Evolutionary conservation across 2,888 invertebrate genomes (phyloP), one percentile per base, ranked within the genome.

Genomic region (Eristalis pertinax): DNA sequence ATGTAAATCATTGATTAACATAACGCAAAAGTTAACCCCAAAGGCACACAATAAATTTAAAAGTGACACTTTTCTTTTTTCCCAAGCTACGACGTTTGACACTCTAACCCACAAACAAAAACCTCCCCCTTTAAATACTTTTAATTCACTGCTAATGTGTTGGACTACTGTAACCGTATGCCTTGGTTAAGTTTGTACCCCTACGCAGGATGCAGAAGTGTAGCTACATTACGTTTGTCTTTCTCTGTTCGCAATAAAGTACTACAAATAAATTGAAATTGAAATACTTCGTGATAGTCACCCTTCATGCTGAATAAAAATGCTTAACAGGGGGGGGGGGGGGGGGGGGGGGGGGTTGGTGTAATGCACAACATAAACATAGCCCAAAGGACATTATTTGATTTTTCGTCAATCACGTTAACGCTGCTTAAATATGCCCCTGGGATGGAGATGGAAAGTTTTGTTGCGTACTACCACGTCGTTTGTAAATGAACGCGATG

Each of bases 331-430:
- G 24, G 35, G 68, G 68, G 75, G 82, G 82, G 75, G 82, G 82
- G 62, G 24, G 35, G 68, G 68, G 75, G 82, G 82, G 62, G 24
- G 35, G 68, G 68, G 75, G 82, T 76, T 81, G 81, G 43, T 74
- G 62, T 50, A 68, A 60, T 60, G 60, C 60, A 60, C 58, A 81
- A 58, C 56, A 64, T 75, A 69, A 63, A 68, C 68, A 43, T 60
- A 60, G 19, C 50, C 70, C 13, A 67, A 13, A 62, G 70, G 67
- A 69, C 76, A 50, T 82, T 82, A 82, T 82, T 82, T 70, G 76
- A 82, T 82, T 82, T 80, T 43, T 72, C 65, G 82, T 76, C 76
- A 76, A 76, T 82, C 70, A 70, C 70, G 70, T 70, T 76, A 75
- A 56, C 74, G 35, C 70, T 60, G 82, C 43, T 82, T 60, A 65